Base-by-base conservation (phyloP, 2,797 vertebrate species). In the Nyctibius grandis region DNA sequence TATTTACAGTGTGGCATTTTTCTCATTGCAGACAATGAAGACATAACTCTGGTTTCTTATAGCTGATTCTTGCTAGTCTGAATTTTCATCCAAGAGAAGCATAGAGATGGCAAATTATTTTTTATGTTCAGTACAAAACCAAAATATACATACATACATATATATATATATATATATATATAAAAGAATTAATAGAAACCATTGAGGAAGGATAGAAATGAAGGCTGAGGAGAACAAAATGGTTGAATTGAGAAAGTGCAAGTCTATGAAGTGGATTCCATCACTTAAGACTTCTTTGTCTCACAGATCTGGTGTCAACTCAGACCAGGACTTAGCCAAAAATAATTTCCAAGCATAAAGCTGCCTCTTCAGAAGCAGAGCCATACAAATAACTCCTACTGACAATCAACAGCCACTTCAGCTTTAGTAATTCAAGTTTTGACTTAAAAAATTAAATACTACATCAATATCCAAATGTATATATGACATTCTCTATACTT, bases 91-190 rank as follows among this genome's bases (percentile, higher is more conserved):
- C 20, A 21, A 81, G 5, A 78, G 34, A 88, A 68, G 26, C 51
- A 48, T 3, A 61, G 9, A 23, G 18, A 48, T 45, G 23, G 9
- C 2, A 81, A 59, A 57, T 54, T 31, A 21, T 34, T 56, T 70
- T 88, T 89, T 54, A 59, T 64, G 5, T 64, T 78, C 42, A 72
- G 26, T 28, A 23, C 10, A 68, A 75, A 82, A 28, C 42, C 51
- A 54, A 15, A 42, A 56, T 18, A 23, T 14, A 28, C 4, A 53
- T 23, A 45, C 3, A 48, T 29, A 12, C 4, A 33, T 0, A 0
- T 11, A 48, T 12, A 21, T 11, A 15, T 20, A 18, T 50, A n/a
- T 33, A 19, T 19, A 53, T 51, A 54, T 42, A 42, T 42, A 42
- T 42, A 33, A 31, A 59, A 36, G 9, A 45, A 61, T 23, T 0